phyloP scores from a whole-genome alignment of 2,113 vertebrate genomes.

The Clinocottus analis region DNA sequence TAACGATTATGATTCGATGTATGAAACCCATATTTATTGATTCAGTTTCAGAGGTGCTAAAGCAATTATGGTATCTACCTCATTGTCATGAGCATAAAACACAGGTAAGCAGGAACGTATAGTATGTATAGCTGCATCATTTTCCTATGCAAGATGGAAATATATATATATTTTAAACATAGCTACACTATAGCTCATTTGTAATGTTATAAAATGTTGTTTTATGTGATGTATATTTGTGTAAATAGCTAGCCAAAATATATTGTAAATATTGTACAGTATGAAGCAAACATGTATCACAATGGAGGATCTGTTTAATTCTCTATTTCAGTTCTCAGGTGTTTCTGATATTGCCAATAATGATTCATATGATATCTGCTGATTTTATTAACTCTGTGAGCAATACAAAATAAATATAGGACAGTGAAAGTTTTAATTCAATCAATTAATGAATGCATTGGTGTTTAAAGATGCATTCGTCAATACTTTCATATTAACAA shows the following conservation, averaged over 20 bases:
- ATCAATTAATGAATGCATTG: not conserved
- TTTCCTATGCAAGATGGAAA: conserved; percentile 13
- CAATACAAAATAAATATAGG: conserved; percentile 16
- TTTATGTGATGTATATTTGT: conserved; percentile 6
- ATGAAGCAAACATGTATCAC: conserved; percentile 1
- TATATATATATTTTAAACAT: not conserved
- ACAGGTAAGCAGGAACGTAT: not conserved
- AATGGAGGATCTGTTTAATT: conserved; percentile 21
- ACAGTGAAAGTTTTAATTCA: not conserved
- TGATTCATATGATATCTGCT: not conserved
- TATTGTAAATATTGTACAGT: conserved; percentile 24
- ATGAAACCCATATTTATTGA: not conserved
- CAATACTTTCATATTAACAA: not conserved
- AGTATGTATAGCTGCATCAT: not conserved
- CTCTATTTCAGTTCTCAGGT: not conserved
- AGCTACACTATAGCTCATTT: not conserved
- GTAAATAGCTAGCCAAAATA: not conserved
- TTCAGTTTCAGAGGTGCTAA: conserved; percentile 1
- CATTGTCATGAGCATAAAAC: conserved; percentile 19
- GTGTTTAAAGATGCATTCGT: conserved; percentile 6
- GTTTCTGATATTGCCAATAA: conserved; percentile 45
- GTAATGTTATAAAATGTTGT: not conserved
- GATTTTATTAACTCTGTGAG: conserved; percentile 21
- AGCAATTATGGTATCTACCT: conserved; percentile 41
- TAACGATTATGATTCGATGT: not conserved